Percentiles rank a stretch among this genome's conserved stretches.
Conservation (phyloP, 2,797 vertebrate genomes). For the Naso thynnoides region DNA sequence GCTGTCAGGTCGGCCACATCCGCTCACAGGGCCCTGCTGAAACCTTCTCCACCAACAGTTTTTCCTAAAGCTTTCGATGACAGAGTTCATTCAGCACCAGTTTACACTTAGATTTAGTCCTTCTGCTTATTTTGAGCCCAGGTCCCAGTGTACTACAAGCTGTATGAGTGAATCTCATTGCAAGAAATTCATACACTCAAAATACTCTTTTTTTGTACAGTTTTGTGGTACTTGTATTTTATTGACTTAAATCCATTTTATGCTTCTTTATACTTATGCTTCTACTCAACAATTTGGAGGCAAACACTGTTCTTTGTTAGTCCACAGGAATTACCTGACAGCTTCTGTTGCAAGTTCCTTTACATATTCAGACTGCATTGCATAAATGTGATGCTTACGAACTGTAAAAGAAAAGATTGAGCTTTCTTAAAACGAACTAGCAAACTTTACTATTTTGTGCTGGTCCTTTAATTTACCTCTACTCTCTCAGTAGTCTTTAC, state of each 20-base stretch:
- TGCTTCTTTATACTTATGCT: not conserved
- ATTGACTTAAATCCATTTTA: not conserved
- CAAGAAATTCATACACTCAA: not conserved
- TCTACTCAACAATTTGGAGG: not conserved
- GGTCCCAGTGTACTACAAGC: not conserved
- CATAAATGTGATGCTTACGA: too few relatives aligned
- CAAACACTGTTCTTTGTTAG: not conserved
- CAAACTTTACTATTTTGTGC: too few relatives aligned
- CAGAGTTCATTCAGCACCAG: not conserved
- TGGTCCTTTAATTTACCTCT: too few relatives aligned
- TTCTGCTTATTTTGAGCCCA: not conserved
- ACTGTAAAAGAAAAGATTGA: too few relatives aligned
- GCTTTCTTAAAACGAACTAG: too few relatives aligned
- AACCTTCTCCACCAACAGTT: slow-evolving; percentile 14
- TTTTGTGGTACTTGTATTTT: not conserved
- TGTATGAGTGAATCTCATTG: not conserved
- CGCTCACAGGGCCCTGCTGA: slow-evolving; percentile 2
- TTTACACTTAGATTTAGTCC: slow-evolving; percentile 8
- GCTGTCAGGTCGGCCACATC: slow-evolving; percentile 38
- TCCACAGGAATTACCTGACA: too few relatives aligned
- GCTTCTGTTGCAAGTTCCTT: not conserved
- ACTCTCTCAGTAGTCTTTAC: too few relatives aligned
- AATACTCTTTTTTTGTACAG: not conserved
- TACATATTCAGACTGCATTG: not conserved
- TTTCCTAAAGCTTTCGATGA: not conserved